Percentiles rank a stretch among this genome's conserved stretches.
Conservation (phyloP, 2,113 vertebrate genomes). For the Oreochromis niloticus region DNA sequence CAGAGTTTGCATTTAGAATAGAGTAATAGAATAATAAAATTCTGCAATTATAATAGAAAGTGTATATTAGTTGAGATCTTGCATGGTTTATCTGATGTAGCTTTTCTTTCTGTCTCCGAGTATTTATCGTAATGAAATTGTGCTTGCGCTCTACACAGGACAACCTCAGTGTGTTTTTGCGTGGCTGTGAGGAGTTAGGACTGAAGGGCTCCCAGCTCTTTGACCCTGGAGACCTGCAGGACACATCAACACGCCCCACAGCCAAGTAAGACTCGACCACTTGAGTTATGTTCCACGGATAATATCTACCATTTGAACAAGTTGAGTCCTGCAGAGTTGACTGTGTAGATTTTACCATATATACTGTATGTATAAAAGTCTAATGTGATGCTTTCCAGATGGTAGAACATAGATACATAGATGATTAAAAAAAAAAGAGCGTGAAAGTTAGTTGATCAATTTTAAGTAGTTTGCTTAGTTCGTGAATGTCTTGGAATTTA, state of each 20-base stretch:
- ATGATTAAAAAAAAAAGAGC: neutral
- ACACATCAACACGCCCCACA: constrained; percentile 79
- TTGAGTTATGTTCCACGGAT: neutral
- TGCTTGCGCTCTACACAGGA: constrained; percentile 74
- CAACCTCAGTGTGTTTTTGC: constrained; percentile 90
- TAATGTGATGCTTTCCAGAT: neutral
- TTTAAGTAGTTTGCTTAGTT: neutral
- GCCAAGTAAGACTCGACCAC: constrained; percentile 79
- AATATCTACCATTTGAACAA: neutral
- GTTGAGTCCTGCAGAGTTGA: neutral
- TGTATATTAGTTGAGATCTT: neutral
- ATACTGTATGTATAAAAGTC: neutral
- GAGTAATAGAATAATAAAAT: neutral
- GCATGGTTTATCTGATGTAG: neutral
- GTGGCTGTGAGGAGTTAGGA: constrained; percentile 92
- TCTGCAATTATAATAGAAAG: neutral
- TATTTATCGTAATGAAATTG: neutral
- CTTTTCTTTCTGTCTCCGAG: neutral
- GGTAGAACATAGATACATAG: neutral
- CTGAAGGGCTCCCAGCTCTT: constrained; percentile 96
- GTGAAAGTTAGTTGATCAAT: neutral
- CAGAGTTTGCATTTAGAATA: neutral
- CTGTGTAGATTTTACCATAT: neutral
- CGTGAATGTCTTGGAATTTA: neutral
- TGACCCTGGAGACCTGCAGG: constrained; percentile 92